Evolutionary conservation across 2,888 invertebrate species (phyloP).

Genomic region (Panzeria rudis): DNA sequence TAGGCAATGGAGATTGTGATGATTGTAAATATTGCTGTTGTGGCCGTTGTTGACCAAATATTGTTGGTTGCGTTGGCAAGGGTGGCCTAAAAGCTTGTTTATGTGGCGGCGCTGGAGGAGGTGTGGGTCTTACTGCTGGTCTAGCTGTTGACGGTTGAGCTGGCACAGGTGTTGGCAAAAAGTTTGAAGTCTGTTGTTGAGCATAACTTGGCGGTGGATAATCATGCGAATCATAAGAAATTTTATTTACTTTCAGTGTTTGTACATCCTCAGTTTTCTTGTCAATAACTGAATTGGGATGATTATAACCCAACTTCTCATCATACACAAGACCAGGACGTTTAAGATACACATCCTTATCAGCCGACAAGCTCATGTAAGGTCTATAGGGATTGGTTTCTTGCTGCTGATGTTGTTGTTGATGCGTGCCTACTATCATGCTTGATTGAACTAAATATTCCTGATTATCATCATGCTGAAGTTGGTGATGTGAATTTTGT

Average conservation of each 20-base stretch:
- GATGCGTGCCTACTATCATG: constrained; percentile 75
- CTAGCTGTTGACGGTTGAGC: constrained; percentile 39
- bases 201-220: constrained; percentile 81
- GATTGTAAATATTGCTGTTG: constrained; percentile 66
- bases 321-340: constrained; percentile 80
- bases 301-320: constrained; percentile 75
- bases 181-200: constrained; percentile 74
- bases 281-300: constrained; percentile 72
- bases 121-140: constrained; percentile 36
- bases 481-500: constrained; percentile 60
- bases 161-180: constrained; percentile 70
- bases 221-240: constrained; percentile 82
- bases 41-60: constrained; percentile 46
- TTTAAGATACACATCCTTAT: constrained; percentile 72
- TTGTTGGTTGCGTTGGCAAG: constrained; percentile 16
- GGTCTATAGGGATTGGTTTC: constrained; percentile 42
- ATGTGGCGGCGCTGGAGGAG: constrained; percentile 47
- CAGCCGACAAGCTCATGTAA: constrained; percentile 55
- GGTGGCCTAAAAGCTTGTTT: constrained; percentile 16
- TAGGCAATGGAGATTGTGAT: constrained; percentile 76
- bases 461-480: constrained; percentile 73
- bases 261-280: constrained; percentile 61
- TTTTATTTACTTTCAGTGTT: constrained; percentile 70
- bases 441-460: constrained; percentile 81
- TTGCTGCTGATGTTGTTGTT: constrained; percentile 44